Conservation (phyloP, 2,797 vertebrate species). For the Oryzias sinensis region DNA sequence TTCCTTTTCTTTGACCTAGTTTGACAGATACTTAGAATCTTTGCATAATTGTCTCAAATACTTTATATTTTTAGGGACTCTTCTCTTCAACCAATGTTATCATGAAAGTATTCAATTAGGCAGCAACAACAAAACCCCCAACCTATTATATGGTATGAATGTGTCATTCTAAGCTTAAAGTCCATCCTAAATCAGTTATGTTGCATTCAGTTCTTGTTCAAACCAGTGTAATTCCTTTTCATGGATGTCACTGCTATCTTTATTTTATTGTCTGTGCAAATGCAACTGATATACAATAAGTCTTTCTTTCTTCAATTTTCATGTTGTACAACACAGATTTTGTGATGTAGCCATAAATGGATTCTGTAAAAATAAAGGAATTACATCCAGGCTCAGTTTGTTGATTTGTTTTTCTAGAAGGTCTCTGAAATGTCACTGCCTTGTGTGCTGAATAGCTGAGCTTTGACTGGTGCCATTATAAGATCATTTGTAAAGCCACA, state of each 20-base stretch:
- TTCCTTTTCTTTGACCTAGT: background rate
- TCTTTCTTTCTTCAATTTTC: background rate
- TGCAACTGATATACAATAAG: too few species aligned
- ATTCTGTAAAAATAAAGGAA: constrained; percentile 5
- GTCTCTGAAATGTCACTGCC: constrained; percentile 60
- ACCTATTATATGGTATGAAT: too few species aligned
- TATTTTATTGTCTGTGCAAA: too few species aligned
- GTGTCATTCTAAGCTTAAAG: too few species aligned
- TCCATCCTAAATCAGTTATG: too few species aligned
- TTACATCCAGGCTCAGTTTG: constrained; percentile 30
- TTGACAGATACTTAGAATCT: background rate
- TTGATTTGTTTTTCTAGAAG: constrained; percentile 41
- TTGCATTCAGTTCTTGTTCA: too few species aligned
- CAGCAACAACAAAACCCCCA: too few species aligned
- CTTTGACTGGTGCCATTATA: constrained; percentile 40
- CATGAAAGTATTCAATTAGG: background rate
- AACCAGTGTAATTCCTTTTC: too few species aligned
- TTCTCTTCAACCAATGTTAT: background rate
- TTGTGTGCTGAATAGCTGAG: constrained; percentile 35
- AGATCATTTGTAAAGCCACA: constrained; percentile 43
- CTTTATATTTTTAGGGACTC: background rate
- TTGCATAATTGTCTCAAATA: background rate
- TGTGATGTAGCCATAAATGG: constrained; percentile 1
- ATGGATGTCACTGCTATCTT: too few species aligned
- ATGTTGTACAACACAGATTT: background rate